These are phyloP conservation scores for Brachionus rubens DNA, from an alignment of 1,140 invertebrate genomes.

Conservation along the genomic window DNA sequence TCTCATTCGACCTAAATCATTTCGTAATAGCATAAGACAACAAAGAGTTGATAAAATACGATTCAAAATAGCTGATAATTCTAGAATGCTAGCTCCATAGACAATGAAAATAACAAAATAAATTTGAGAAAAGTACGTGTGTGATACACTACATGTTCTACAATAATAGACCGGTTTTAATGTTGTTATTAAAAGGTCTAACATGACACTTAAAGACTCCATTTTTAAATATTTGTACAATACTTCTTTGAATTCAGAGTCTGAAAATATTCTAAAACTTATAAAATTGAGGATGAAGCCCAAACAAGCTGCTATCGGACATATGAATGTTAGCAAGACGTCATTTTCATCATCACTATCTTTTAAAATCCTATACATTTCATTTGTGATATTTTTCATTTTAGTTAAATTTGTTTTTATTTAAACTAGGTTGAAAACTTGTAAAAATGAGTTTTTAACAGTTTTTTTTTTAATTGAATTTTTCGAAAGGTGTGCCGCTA, in stretches of 20 bases:
- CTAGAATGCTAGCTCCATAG: background rate
- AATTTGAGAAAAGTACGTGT: background rate
- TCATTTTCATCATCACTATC: background rate
- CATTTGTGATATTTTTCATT: background rate
- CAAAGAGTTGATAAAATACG: background rate
- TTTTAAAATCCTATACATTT: background rate
- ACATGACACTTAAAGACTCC: conserved; percentile 10
- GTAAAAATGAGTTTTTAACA: background rate
- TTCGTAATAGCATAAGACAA: background rate
- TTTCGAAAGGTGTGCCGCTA: conserved; percentile 31
- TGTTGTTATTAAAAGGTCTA: background rate
- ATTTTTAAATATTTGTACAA: conserved; percentile 26
- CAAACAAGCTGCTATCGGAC: background rate
- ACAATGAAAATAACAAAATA: background rate
- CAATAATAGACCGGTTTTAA: background rate
- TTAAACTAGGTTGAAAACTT: background rate
- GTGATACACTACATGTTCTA: background rate
- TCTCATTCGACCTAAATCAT: background rate
- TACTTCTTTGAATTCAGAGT: background rate
- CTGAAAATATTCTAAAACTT: background rate
- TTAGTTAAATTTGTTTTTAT: background rate
- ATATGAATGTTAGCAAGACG: background rate
- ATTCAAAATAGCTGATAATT: conserved; percentile 4
- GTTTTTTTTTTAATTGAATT: background rate
- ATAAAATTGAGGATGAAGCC: background rate